phyloP scores from a whole-genome alignment of 2,888 invertebrate species.

The Brachylomia viminalis region DNA sequence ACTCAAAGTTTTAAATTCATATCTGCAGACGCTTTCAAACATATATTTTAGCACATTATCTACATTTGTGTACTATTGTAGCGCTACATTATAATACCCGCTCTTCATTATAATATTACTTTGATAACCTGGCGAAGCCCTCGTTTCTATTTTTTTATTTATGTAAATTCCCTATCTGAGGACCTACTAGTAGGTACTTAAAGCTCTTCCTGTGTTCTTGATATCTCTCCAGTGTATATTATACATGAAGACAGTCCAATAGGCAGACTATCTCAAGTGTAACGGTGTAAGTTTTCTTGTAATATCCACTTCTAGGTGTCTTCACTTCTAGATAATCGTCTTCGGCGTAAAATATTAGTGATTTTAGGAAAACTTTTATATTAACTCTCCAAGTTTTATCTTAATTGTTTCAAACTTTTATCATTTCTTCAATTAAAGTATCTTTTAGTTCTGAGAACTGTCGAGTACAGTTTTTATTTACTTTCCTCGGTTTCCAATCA shows the following conservation, averaged over 20 bases:
- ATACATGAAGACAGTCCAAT: conserved; percentile 42
- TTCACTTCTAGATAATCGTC: conserved; percentile 54
- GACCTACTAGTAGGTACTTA: conserved; percentile 19
- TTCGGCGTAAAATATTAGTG: conserved; percentile 52
- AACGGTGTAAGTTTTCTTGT: conserved; percentile 55
- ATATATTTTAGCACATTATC: conserved; percentile 20
- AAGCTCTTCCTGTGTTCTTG: conserved; percentile 46
- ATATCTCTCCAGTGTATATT: conserved; percentile 31
- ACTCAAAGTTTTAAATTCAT: conserved; percentile 28
- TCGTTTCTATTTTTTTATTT: conserved; percentile 2
- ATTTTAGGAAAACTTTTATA: conserved; percentile 53
- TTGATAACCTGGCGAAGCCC: conserved; percentile 11
- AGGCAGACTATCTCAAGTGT: conserved; percentile 45
- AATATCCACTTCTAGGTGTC: conserved; percentile 54
- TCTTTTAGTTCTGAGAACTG: conserved; percentile 25
- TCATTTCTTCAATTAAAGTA: conserved; percentile 34
- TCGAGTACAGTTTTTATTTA: conserved; percentile 50
- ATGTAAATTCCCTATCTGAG: conserved; percentile 33
- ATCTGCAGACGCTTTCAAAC: conserved; percentile 14
- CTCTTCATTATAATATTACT: conserved; percentile 21
- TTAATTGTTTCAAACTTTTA: conserved; percentile 52
- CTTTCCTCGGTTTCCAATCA: conserved; percentile 58
- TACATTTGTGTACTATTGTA: background rate
- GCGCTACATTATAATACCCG: background rate
- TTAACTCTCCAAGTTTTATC: conserved; percentile 56